Percentiles rank a stretch among this genome's conserved stretches.
phyloP scores from a whole-genome alignment of 1,140 invertebrate species.

The Drosophila tristis region DNA sequence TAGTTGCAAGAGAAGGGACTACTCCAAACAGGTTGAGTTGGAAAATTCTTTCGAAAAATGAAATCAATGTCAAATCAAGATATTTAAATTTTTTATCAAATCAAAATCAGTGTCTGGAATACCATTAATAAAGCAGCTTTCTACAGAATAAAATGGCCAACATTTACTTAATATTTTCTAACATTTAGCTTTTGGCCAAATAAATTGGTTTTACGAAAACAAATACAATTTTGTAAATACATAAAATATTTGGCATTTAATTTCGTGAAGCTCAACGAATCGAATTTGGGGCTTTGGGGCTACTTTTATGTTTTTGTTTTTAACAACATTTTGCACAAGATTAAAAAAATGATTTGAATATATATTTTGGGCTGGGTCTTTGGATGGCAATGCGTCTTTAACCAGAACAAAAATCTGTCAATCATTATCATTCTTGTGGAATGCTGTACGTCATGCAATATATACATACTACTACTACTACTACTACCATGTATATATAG shows the following conservation, averaged over 20 bases:
- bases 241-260: slow-evolving; percentile 78
- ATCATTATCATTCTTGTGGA: slow-evolving; percentile 70
- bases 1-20: too few relatives aligned
- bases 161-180: slow-evolving; percentile 13
- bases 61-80: too few relatives aligned
- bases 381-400: slow-evolving; percentile 50
- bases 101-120: too few relatives aligned
- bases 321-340: slow-evolving; percentile 48
- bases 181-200: slow-evolving; percentile 27
- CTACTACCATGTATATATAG: slow-evolving; percentile 11
- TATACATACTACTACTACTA: slow-evolving; percentile 1
- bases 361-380: slow-evolving; percentile 51
- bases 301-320: slow-evolving; percentile 34
- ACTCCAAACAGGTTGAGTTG: too few relatives aligned
- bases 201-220: slow-evolving; percentile 37
- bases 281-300: slow-evolving; percentile 22
- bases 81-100: too few relatives aligned
- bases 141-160: background rate
- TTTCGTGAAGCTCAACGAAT: slow-evolving; percentile 74
- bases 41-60: too few relatives aligned
- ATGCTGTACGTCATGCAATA: slow-evolving; percentile 42
- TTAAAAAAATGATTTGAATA: slow-evolving; percentile 26
- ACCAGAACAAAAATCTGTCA: slow-evolving; percentile 52
- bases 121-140: too few relatives aligned
- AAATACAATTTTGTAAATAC: slow-evolving; percentile 69